A percentile compares a stretch with the other conserved stretches of the same genome.
These are phyloP conservation scores for Psittacula cyanocephala DNA, from an alignment of 2,113 vertebrate species.

Conservation along the genomic window DNA sequence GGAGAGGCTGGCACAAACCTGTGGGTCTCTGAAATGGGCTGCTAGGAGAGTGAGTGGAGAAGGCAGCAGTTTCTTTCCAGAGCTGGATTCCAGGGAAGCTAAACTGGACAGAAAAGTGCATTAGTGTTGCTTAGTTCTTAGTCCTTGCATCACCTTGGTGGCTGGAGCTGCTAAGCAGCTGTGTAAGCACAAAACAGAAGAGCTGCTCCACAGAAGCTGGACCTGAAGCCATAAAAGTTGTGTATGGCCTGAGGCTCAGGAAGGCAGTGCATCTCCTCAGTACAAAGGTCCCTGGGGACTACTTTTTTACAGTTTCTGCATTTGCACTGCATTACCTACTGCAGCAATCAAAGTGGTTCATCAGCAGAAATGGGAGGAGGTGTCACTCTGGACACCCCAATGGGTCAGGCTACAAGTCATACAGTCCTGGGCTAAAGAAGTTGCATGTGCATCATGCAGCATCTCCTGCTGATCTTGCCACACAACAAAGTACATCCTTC, in stretches of 20 bases:
- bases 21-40: not conserved
- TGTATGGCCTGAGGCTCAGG: not conserved
- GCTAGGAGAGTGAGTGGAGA: not conserved
- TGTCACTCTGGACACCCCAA: not conserved
- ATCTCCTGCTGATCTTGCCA: not conserved
- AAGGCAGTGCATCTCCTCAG: rapidly evolving
- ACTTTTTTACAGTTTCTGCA: not conserved
- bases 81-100: not conserved
- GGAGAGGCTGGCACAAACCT: not conserved
- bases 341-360: not conserved
- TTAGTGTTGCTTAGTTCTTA: not conserved
- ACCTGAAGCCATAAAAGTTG: not conserved
- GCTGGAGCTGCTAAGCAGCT: not conserved
- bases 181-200: not conserved
- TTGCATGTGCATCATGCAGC: not conserved
- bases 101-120: not conserved
- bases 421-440: not conserved
- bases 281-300: not conserved
- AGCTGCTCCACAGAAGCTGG: not conserved
- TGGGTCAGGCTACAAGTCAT: not conserved
- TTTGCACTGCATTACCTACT: not conserved
- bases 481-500: not conserved
- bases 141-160: not conserved
- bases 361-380: not conserved
- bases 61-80: not conserved